Base-by-base conservation (phyloP, 2,888 invertebrate species). In the Dromius quadrimaculatus region DNA sequence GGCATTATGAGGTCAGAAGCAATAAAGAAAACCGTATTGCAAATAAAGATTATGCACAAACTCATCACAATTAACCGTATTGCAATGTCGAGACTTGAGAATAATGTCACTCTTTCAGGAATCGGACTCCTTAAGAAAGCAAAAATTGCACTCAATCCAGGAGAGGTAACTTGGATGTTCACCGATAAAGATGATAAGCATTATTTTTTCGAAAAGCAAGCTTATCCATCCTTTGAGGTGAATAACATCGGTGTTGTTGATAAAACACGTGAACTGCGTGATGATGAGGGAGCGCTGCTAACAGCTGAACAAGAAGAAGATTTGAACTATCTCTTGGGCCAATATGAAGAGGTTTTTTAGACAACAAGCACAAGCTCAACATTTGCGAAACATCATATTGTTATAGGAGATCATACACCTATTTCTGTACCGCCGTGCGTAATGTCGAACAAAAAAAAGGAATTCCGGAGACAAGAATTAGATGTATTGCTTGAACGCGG, bases 401-500 rank as follows among this genome's bases (percentile, higher is more conserved):
- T 6, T n/a, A 13, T n/a, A 41, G 13, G 13, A 2, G 41, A 41
- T 3, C 41, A 41, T n/a, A 3, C 13, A 11, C 41, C 41, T 4
- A 41, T 41, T n/a, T n/a, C 13, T 4, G 41, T 41, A 11, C 41
- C 41, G n/a, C 41, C 41, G 13, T 41, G n/a, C 41, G 11, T n/a
- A n/a, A 41, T 41, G 41, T n/a, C n/a, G n/a, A n/a, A 4, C 4
- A 4, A 13, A n/a, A 41, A 41, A 41, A n/a, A 41, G 41, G 13
- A 41, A n/a, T 41, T 6, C 65, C 78, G 1, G 65, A n/a, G 66
- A 13, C 61, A 69, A 36, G 74, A 79, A 70, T 54, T 80, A 0
- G 75, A 76, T 4, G 71, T 71, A 23, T 79, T 79, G 79, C 61
- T 79, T 0, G 15, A 71, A 1, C 75, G 77, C 2, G 78, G 73